Conservation (phyloP, 2,888 invertebrate genomes). For the Drosophila mulleri region DNA sequence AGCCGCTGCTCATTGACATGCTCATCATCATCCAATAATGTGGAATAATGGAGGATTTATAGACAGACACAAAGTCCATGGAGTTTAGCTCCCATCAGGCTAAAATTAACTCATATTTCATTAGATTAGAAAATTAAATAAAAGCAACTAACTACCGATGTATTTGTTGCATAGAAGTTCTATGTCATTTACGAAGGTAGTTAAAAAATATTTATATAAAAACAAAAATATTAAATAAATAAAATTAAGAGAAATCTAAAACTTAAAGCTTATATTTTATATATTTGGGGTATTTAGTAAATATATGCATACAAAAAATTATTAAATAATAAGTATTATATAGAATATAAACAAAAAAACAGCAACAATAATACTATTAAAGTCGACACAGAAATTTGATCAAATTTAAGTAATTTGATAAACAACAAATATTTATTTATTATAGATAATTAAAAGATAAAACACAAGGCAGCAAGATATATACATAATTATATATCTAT, state of each 20-base stretch:
- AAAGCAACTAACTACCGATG: background rate
- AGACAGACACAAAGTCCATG: background rate
- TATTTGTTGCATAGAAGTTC: background rate
- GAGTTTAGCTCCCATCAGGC: background rate
- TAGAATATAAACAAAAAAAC: too few species aligned
- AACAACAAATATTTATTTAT: background rate
- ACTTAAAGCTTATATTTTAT: too few species aligned
- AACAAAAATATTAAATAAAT: background rate
- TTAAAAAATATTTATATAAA: background rate
- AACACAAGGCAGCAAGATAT: too few species aligned
- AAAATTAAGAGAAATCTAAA: background rate
- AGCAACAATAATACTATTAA: too few species aligned
- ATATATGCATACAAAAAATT: too few species aligned
- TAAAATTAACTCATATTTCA: background rate
- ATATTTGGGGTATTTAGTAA: too few species aligned
- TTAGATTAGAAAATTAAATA: background rate
- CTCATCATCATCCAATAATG: conserved; percentile 29
- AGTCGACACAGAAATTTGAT: too few species aligned
- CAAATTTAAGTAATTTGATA: background rate
- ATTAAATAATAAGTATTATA: too few species aligned
- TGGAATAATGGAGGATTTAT: conserved; percentile 2
- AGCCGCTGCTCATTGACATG: conserved; percentile 27
- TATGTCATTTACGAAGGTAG: background rate
- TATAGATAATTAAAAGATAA: background rate
- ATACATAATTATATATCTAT: too few species aligned